Conservation (phyloP, 2,797 vertebrate species). For the Diglossa cyanea region DNA sequence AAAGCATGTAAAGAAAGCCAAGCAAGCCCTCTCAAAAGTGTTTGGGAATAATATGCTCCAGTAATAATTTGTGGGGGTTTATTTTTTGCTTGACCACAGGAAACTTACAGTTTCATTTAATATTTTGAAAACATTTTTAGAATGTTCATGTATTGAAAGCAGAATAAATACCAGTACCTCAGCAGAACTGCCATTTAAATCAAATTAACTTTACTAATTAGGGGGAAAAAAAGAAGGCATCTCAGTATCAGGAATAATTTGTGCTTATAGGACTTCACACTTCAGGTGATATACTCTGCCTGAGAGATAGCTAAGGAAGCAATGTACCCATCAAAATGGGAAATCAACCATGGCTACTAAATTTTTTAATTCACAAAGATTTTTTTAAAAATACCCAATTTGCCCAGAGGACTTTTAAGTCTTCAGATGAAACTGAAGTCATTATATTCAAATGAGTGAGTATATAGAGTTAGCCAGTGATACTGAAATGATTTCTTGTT, state of each 20-base stretch:
- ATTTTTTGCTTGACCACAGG: constrained; percentile 25
- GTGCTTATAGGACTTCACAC: constrained; percentile 60
- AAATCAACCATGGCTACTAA: constrained; percentile 44
- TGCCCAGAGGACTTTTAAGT: constrained; percentile 38
- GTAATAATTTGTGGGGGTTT: neutral
- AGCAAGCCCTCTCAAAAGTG: constrained; percentile 23
- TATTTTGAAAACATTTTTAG: constrained; percentile 67
- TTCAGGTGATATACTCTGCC: constrained; percentile 60
- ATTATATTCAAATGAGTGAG: constrained; percentile 54
- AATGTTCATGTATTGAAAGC: constrained; percentile 39
- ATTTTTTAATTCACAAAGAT: constrained; percentile 36
- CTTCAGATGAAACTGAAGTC: constrained; percentile 38
- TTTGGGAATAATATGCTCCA: constrained; percentile 26
- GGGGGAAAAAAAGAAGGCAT: constrained; percentile 35
- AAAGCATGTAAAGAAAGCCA: constrained; percentile 43
- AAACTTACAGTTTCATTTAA: constrained; percentile 64
- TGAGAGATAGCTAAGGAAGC: constrained; percentile 45
- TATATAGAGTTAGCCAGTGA: constrained; percentile 26
- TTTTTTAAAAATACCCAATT: neutral
- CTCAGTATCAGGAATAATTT: constrained; percentile 66
- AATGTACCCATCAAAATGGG: constrained; percentile 44
- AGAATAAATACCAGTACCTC: constrained; percentile 63
- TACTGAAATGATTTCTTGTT: constrained; percentile 36
- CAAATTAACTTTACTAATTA: constrained; percentile 77
- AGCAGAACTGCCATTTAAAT: constrained; percentile 73